Base-by-base conservation (phyloP, 2,113 vertebrate genomes). In the Menidia beryllina region DNA sequence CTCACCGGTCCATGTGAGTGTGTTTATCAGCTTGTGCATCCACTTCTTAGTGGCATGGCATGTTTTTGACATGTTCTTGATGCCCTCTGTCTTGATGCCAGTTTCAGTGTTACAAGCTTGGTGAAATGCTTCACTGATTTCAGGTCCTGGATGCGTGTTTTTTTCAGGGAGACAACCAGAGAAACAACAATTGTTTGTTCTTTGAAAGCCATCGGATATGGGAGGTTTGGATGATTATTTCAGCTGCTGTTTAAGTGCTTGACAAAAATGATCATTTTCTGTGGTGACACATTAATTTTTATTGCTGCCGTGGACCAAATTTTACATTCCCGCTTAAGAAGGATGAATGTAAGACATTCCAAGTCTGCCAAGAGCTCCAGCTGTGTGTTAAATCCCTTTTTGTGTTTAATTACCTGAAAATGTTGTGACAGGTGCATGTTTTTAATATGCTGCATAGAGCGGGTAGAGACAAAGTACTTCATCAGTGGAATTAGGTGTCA, bases 21-120 rank as follows among this genome's bases (percentile, higher is more conserved):
- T 63, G 51, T 53, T 21, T 23, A 50, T 59, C 27, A 17, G 5
- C 63, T 60, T 53, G 41, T 74, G 50, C 47, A 30, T 63, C 34
- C 34, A 50, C 77, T 49, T 72, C 68, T 49, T 61, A 78, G 49
- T 53, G 39, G 15, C 54, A 55, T 53, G 50, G 64, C 52, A 63
- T 45, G 61, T 58, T 72, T 48, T 54, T 23, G 69, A 68, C 25
- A n/a, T 68, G 84, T 64, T n/a, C n/a, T n/a, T n/a, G n/a, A n/a
- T 63, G 69, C 81, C 43, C 0, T 23, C 26, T 68, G 77, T 57
- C 15, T 50, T 63, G 61, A 69, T 73, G 39, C 41, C 53, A 47
- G 51, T 43, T 72, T 72, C 27, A 52, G 51, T 52, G 17, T 71
- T 63, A 69, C 69, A 81, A 56, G 66, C 77, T 55, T 77, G 69